Base-by-base conservation (phyloP, 2,888 invertebrate species). In the Drosophila birchii region DNA sequence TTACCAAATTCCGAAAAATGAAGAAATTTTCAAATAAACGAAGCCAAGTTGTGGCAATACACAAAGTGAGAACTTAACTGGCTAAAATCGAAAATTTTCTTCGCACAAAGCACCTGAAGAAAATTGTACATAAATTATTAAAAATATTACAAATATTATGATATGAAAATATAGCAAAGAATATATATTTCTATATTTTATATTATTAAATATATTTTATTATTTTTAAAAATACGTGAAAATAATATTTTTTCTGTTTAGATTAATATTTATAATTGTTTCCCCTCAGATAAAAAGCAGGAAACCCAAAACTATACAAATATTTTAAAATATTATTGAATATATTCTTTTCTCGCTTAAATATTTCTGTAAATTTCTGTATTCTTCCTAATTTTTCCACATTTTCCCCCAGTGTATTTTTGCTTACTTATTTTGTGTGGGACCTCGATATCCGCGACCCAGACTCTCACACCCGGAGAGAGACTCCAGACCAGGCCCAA, bases 21-120 rank as follows among this genome's bases (percentile, higher is more conserved):
- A 88, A 87, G 88, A 88, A 87, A 87, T 87, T 87, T 87, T 88
- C 86, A 84, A 86, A 88, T 88, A 83, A 88, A 86, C 81, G 78
- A 85, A 83, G 75, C 78, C 80, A 81, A 75, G 56, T 60, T 74
- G 71, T 74, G 73, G 68, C 67, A 68, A 68, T 66, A 68, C 66
- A 68, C 68, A 68, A 68, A 82, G 82, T 86, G 82, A 85, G 88
- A 86, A 86, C 78, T 86, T 80, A 70, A 82, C 79, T 83, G 62
- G 64, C 54, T 54, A 58, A 63, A 54, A 38, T 73, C 32, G 56
- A 44, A 51, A 51, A 59, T 59, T 55, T 70, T 51, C 61, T 26
- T 38, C 34, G 44, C 26, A 32, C 23, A 16, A 9, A 20, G 12
- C 66, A 63, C 66, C 3, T 1, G 4, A 12, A 44, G 55, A 36